Evolutionary conservation across 2,113 vertebrate genomes (phyloP).

Genomic region (Microtus richardsoni): DNA sequence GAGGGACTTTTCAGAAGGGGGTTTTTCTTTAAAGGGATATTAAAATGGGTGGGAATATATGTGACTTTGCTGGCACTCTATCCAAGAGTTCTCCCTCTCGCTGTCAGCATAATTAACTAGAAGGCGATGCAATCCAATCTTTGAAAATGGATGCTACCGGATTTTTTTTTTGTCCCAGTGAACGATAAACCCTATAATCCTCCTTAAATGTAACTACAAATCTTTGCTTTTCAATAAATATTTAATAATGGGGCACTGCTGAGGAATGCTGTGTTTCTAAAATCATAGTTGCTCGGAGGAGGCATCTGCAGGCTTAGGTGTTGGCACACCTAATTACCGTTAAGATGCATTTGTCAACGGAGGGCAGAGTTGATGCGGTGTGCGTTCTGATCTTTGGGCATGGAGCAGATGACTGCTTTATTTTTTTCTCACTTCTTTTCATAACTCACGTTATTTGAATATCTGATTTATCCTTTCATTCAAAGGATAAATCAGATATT

Average conservation of each 20-base stretch:
- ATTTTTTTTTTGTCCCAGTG: slow-evolving; percentile 36
- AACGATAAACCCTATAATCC: slow-evolving; percentile 59
- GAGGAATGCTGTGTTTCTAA: slow-evolving; percentile 33
- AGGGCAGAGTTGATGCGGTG: not conserved
- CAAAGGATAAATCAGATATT: not conserved
- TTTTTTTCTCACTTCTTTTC: not conserved
- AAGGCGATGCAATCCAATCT: slow-evolving; percentile 23
- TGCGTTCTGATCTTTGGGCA: not conserved
- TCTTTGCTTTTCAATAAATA: slow-evolving; percentile 68
- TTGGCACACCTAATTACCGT: slow-evolving; percentile 7
- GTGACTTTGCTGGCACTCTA: not conserved
- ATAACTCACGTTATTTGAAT: not conserved
- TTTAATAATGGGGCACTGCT: slow-evolving; percentile 50
- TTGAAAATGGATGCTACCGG: not conserved
- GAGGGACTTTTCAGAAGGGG: not conserved
- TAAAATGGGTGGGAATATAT: not conserved
- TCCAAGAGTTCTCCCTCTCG: not conserved
- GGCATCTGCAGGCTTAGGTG: not conserved
- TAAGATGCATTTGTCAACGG: not conserved
- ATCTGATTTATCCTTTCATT: not conserved
- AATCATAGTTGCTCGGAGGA: slow-evolving; percentile 30
- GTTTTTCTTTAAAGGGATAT: not conserved
- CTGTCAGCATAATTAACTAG: slow-evolving; percentile 36
- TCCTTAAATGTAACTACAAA: slow-evolving; percentile 56
- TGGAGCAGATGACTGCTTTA: not conserved